Evolutionary conservation across 2,113 vertebrate genomes (phyloP).

Genomic region (Crocuta crocuta): DNA sequence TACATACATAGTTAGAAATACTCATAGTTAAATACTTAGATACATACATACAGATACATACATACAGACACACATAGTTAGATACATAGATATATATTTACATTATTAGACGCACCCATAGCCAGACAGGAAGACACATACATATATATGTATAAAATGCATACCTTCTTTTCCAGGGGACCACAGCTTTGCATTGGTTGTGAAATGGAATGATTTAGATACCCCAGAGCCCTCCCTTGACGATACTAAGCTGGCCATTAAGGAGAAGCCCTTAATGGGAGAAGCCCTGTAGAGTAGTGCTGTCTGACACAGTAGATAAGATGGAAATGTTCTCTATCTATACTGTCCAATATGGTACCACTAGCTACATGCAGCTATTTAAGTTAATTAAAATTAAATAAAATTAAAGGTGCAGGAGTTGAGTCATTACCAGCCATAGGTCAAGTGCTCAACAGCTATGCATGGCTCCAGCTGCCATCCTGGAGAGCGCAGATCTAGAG

Average conservation of each 20-base stretch:
- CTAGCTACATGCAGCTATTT: not conserved
- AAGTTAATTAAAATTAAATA: not conserved
- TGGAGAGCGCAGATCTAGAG: accelerated
- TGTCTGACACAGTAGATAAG: not conserved
- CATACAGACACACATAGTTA: no score
- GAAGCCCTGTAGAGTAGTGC: not conserved
- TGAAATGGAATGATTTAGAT: not conserved
- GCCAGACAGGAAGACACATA: not conserved
- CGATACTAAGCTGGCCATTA: not conserved
- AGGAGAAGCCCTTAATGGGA: not conserved
- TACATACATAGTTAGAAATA: not conserved
- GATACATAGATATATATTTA: no score
- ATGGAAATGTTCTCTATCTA: not conserved
- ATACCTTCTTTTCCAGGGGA: accelerated
- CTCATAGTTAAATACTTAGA: not conserved
- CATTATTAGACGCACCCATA: no score
- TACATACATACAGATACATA: not conserved
- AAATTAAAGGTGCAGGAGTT: not conserved
- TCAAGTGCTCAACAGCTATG: not conserved
- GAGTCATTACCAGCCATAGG: not conserved
- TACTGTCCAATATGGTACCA: not conserved
- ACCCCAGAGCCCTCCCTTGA: not conserved
- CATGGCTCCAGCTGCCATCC: not conserved
- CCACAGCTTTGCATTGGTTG: not conserved
- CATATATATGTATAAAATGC: accelerated